Evolutionary conservation across 2,797 vertebrate species (phyloP).

Genomic region (Spizella passerina): DNA sequence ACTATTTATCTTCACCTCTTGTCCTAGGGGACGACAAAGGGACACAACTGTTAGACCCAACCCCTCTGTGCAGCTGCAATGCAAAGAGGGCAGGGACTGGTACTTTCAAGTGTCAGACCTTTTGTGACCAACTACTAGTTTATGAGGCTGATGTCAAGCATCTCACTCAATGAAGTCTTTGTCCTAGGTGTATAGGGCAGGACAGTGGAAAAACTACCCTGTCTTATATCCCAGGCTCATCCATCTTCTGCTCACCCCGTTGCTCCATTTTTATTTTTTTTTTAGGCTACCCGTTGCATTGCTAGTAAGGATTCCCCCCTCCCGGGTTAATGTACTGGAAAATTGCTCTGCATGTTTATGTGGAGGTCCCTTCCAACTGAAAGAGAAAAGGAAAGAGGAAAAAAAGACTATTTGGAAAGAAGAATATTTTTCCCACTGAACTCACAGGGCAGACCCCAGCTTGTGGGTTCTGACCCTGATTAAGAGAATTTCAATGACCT

Average conservation of each 20-base stretch:
- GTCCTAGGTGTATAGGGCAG: conserved; percentile 91
- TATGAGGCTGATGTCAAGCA: conserved; percentile 99
- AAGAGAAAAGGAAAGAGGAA: conserved; percentile 85
- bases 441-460: conserved; percentile 85
- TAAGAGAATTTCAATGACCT: conserved; percentile 84
- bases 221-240: conserved; percentile 94
- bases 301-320: conserved; percentile 91
- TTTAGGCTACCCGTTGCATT: conserved; percentile 76
- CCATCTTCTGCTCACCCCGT: conserved; percentile 89
- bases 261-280: conserved; percentile 80
- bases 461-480: conserved; percentile 92
- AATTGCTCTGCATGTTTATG: conserved; percentile 99
- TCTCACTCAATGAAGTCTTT: conserved; percentile 99
- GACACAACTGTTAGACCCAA: conserved; percentile 82
- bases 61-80: conserved; percentile 80
- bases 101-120: conserved; percentile 97
- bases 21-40: conserved; percentile 77
- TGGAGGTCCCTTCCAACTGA: conserved; percentile 91
- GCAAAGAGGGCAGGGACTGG: conserved; percentile 87
- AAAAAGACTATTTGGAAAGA: conserved; percentile 82
- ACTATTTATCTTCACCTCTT: conserved; percentile 88
- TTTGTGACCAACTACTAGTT: conserved; percentile 97
- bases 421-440: conserved; percentile 83
- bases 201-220: conserved; percentile 98
- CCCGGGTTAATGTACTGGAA: conserved; percentile 99